A percentile compares a stretch with the other conserved stretches of the same genome.
phyloP scores from a whole-genome alignment of 1,140 invertebrate genomes.

The Gyrodactylus bullatarudis region DNA sequence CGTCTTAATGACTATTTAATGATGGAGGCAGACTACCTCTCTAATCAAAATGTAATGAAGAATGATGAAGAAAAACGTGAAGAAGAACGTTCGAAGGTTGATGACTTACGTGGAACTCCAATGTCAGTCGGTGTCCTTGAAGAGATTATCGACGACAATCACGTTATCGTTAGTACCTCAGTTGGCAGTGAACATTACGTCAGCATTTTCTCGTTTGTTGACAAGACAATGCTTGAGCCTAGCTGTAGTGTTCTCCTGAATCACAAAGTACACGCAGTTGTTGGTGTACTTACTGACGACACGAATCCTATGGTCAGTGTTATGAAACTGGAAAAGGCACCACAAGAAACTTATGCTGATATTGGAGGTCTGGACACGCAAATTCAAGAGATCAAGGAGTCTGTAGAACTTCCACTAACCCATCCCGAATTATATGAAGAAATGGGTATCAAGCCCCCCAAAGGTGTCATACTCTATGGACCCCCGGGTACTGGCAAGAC shows the following conservation, averaged over 20 bases:
- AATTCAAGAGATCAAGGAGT: slow-evolving; percentile 98
- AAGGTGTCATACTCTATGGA: slow-evolving; percentile 93
- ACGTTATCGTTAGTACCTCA: slow-evolving; percentile 95
- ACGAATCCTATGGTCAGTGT: slow-evolving; percentile 99
- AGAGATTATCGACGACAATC: slow-evolving; percentile 98
- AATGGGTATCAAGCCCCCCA: slow-evolving; percentile 97
- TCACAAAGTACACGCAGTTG: slow-evolving; percentile 77
- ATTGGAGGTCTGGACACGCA: slow-evolving; percentile 96
- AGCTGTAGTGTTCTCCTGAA: slow-evolving; percentile 91
- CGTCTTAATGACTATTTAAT: slow-evolving; percentile 90
- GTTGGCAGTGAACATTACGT: slow-evolving; percentile 99
- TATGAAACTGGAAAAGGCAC: slow-evolving; percentile 97
- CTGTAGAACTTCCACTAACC: slow-evolving; percentile 80
- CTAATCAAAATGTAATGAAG: slow-evolving; percentile 82
- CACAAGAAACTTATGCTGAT: slow-evolving; percentile 96
- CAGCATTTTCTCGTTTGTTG: slow-evolving; percentile 90
- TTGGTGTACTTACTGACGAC: slow-evolving; percentile 85
- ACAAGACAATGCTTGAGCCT: slow-evolving; percentile 93
- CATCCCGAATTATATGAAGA: slow-evolving; percentile 99
- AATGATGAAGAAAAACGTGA: slow-evolving; percentile 41
- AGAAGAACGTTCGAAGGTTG: slow-evolving; percentile 66
- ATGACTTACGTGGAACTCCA: slow-evolving; percentile 82
- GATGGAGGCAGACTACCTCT: slow-evolving; percentile 97
- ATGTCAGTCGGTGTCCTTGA: slow-evolving; percentile 98
- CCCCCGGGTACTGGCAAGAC: slow-evolving; percentile 94